Base-by-base conservation (phyloP, 2,113 vertebrate genomes). In the Heteronetta atricapilla region DNA sequence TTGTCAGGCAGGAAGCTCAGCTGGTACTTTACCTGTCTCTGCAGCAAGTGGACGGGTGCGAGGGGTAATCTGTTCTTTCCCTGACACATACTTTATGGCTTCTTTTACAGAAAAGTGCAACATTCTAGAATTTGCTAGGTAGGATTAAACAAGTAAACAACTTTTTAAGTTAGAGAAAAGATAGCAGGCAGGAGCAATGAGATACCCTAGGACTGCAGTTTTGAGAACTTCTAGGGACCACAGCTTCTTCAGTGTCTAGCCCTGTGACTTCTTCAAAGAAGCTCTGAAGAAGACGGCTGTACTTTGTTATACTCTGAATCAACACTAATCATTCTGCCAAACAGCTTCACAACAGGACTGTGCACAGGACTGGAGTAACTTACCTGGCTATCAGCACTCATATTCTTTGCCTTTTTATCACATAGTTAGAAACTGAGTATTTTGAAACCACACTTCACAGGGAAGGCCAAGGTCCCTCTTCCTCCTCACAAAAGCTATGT, bases 1-100 rank as follows among this genome's bases (percentile, higher is more conserved):
- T 33, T 22, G 13, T 11, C 0, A 0, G 29, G 60, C 16, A 74
- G 50, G 9, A 52, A 58, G 42, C 33, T 89, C 1, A 0, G 16
- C 13, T 60, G 34, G 26, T 92, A 38, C 50, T 79, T 83, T 25
- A 13, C 29, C 18, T 0, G 8, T 28, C 55, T 68, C 53, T 3
- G 55, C 82, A n/a, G 22, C 66, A 48, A 53, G 63, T 15, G 58
- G 28, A 66, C 29, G 31, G 7, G 13, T 3, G 59, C 23, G 69
- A 11, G 15, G 36, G 14, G 20, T 11, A n/a, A 19, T 46, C 62
- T 74, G 14, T 40, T 62, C 69, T 42, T 73, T 8, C 16, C 36
- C 33, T n/a, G 34, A 56, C 14, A 29, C 59, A 7, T 18, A 12
- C 26, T 44, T 52, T 46, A 69, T 7, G 63, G 42, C 31, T 82